phyloP scores from a whole-genome alignment of 1,140 invertebrate species.

The Lethrus apterus region DNA sequence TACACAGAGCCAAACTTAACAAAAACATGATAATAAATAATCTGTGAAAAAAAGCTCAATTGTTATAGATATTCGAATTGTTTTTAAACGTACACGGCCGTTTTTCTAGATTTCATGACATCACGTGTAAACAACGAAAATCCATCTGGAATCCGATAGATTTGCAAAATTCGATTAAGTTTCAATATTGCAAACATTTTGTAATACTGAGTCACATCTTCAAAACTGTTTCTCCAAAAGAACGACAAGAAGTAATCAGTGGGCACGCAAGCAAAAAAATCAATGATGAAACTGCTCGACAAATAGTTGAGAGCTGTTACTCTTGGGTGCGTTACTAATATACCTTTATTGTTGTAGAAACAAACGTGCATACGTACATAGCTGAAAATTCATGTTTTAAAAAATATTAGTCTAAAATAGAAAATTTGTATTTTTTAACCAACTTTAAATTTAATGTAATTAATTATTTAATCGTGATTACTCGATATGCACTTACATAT shows the following conservation, averaged over 20 bases:
- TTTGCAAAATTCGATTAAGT: constrained; percentile 27
- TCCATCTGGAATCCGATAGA: constrained; percentile 35
- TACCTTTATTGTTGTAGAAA: constrained; percentile 40
- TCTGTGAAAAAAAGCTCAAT: neutral
- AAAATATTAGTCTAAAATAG: too few species aligned
- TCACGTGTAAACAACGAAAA: constrained; percentile 28
- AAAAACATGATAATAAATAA: too few species aligned
- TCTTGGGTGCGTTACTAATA: constrained; percentile 41
- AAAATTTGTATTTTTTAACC: too few species aligned
- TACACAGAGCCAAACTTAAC: too few species aligned
- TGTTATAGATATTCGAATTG: too few species aligned
- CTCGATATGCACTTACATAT: constrained; percentile 15
- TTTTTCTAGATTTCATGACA: constrained; percentile 33
- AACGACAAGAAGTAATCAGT: constrained; percentile 35
- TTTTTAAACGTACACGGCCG: constrained; percentile 37
- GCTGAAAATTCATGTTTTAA: constrained; percentile 34
- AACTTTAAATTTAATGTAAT: too few species aligned
- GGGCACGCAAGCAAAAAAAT: constrained; percentile 38
- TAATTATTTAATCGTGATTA: too few species aligned
- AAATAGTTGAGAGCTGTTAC: constrained; percentile 41
- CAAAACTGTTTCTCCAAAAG: constrained; percentile 10
- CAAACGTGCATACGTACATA: constrained; percentile 41
- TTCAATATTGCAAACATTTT: constrained; percentile 4
- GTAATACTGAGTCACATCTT: neutral
- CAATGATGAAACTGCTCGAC: constrained; percentile 38